Evolutionary conservation across 1,140 invertebrate species (phyloP), one percentile per base, ranked within the genome.

Genomic region (Phymastichus coffea): DNA sequence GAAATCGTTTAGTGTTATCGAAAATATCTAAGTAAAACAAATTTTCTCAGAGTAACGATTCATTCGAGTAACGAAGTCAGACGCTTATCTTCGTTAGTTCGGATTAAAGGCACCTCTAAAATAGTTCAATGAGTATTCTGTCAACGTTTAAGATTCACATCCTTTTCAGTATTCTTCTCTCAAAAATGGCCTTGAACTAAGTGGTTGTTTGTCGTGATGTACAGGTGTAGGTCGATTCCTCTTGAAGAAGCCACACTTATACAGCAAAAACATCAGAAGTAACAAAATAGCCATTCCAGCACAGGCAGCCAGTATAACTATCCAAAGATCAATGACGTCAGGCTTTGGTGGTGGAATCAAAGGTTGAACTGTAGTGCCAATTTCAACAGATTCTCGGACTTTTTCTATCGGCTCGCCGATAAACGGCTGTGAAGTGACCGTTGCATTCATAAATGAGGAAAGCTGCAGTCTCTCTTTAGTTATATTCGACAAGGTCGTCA

Each of bases 191-290:
- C n/a, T n/a, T n/a, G n/a, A n/a, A n/a, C n/a, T 33, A 12, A 33
- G 28, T 12, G 28, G 28, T 12, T 33, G 28, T 6, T 12, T 33
- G 6, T 33, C 28, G 28, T 6, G 28, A 6, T 6, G 12, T 33
- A 6, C 28, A 6, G 28, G 12, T 6, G 28, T 7, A 6, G 28
- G 28, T 12, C 28, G 6, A 12, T 33, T 93, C 66, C 94, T 85
- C 71, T 94, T 93, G 81, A 96, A 97, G 85, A 96, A 95, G 57
- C 93, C 93, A 77, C 90, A 89, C 87, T 93, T 94, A 73, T 93
- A 92, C 0, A 97, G 80, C 28, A 91, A 72, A 67, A 88, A 88
- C 56, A 94, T 87, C 26, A 96, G 83, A 58, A 95, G 77, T 48
- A 94, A 78, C 17, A 96, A 80, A 52, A 96, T 86, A 3, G 94